phyloP scores from a whole-genome alignment of 2,113 vertebrate species.

The Zosterops lateralis region DNA sequence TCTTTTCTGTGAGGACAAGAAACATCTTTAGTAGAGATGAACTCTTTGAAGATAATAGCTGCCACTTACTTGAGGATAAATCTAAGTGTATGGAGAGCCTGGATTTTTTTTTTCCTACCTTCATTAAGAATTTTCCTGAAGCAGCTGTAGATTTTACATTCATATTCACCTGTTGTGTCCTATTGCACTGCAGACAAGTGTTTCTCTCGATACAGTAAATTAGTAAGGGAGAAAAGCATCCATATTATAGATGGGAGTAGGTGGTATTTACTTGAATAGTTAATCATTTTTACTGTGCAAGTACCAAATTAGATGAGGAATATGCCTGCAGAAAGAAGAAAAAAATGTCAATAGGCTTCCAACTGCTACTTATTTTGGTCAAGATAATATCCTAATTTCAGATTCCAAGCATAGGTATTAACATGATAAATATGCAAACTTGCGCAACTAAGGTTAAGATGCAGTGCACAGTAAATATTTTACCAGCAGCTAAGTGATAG shows the following conservation, averaged over 20 bases:
- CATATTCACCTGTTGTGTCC: constrained; percentile 21
- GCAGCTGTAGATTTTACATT: not conserved
- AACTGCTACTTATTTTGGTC: constrained; percentile 28
- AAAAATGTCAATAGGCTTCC: not conserved
- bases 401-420: not conserved
- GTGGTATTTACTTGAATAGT: not conserved
- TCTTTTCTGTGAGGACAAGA: not conserved
- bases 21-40: not conserved
- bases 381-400: constrained; percentile 23
- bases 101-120: not conserved
- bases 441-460: constrained; percentile 1
- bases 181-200: not conserved
- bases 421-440: not conserved
- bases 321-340: not conserved
- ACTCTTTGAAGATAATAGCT: not conserved
- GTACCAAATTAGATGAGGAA: not conserved
- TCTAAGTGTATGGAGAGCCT: not conserved
- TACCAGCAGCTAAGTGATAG: not conserved
- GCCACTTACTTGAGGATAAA: not conserved
- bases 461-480: not conserved
- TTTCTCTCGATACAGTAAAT: not conserved
- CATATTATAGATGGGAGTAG: not conserved
- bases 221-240: not conserved
- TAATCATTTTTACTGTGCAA: not conserved
- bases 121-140: not conserved